These are phyloP conservation scores for Triplophysa tibetana DNA, from an alignment of 2,113 vertebrate species.

Conservation along the genomic window DNA sequence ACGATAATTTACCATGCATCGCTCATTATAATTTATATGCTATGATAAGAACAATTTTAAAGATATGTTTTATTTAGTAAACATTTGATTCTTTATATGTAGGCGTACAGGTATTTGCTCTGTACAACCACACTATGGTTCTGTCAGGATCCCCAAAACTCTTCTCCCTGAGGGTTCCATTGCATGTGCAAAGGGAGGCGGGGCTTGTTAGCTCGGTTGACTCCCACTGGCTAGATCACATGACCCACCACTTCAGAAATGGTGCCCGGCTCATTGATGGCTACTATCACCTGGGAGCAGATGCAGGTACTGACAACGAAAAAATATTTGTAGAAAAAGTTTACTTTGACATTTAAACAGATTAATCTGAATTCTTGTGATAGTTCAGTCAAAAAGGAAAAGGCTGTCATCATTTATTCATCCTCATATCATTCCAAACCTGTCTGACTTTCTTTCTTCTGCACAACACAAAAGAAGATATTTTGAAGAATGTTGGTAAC, in stretches of 20 bases:
- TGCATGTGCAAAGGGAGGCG: constrained; percentile 83
- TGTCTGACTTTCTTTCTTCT: too few relatives aligned
- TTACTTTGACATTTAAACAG: too few relatives aligned
- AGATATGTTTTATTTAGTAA: neutral
- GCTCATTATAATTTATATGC: too few relatives aligned
- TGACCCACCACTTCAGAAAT: constrained; percentile 94
- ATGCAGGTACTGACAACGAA: constrained; percentile 69
- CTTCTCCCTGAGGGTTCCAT: constrained; percentile 87
- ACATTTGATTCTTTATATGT: neutral
- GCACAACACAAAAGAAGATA: too few relatives aligned
- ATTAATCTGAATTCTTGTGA: too few relatives aligned
- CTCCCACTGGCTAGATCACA: constrained; percentile 93
- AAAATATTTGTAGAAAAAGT: too few relatives aligned
- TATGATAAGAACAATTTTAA: too few relatives aligned
- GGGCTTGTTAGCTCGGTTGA: constrained; percentile 82
- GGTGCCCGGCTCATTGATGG: constrained; percentile 88
- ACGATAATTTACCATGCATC: too few relatives aligned
- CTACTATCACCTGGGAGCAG: constrained; percentile 81
- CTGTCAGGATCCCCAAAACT: constrained; percentile 77
- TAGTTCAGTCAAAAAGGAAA: too few relatives aligned
- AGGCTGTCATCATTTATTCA: too few relatives aligned
- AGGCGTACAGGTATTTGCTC: constrained; percentile 86
- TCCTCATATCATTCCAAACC: too few relatives aligned
- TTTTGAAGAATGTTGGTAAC: too few relatives aligned
- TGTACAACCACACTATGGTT: constrained; percentile 88